A percentile compares a stretch with the other conserved stretches of the same genome.
Conservation (phyloP, 1,140 invertebrate species). For the Ctenoplectra terminalis region DNA sequence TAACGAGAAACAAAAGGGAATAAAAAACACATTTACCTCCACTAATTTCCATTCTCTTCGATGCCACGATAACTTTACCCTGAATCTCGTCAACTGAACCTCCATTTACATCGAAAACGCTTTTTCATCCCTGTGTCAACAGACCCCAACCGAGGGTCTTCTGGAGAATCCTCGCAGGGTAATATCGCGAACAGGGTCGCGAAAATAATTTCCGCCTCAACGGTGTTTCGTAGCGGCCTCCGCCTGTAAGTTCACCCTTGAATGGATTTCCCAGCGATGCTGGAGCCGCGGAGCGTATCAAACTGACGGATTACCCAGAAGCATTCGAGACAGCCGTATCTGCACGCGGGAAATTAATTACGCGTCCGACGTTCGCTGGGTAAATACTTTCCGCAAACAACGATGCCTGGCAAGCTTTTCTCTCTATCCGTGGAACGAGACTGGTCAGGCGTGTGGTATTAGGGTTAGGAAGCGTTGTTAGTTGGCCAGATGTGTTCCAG, state of each 20-base stretch:
- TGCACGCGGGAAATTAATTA: constrained; percentile 56
- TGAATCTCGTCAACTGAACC: neutral
- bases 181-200: neutral
- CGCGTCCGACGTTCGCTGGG: constrained; percentile 21
- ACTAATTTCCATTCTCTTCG: neutral
- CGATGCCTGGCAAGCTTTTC: neutral
- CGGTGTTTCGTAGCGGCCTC: neutral
- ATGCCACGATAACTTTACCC: neutral
- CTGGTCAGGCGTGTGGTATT: neutral
- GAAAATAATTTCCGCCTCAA: neutral
- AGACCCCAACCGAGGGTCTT: neutral
- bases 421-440: neutral
- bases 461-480: neutral
- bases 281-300: neutral
- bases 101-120: neutral
- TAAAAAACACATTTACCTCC: neutral
- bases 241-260: neutral
- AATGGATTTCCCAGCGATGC: neutral
- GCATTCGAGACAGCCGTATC: constrained; percentile 10
- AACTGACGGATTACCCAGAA: constrained; percentile 46
- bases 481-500: neutral
- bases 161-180: no score
- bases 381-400: constrained; percentile 52
- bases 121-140: neutral
- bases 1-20: neutral